Conservation (phyloP, 2,797 vertebrate species). For the Sphenodon punctatus region DNA sequence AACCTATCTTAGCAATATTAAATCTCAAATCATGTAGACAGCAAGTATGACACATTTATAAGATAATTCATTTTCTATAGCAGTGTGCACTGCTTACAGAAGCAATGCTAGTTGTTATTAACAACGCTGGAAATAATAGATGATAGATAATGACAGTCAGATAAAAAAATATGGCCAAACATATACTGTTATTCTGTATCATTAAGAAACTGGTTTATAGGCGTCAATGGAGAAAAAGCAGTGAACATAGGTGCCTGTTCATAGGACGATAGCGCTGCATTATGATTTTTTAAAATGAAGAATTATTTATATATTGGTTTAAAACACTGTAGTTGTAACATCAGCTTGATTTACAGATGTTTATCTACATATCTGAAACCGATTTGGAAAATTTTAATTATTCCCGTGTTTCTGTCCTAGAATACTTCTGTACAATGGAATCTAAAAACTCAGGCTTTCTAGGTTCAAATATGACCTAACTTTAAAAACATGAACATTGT, state of each 20-base stretch:
- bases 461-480: background rate
- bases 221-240: too few species aligned
- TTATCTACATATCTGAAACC: constrained; percentile 18
- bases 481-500: fast-evolving
- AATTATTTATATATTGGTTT: background rate
- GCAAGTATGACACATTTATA: constrained; percentile 14
- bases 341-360: background rate
- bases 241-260: too few species aligned
- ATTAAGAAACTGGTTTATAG: constrained; percentile 35
- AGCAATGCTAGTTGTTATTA: too few species aligned
- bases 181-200: background rate
- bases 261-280: constrained; percentile 4
- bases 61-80: constrained; percentile 12
- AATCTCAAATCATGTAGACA: constrained; percentile 12
- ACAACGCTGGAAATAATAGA: constrained; percentile 32
- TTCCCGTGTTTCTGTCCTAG: background rate
- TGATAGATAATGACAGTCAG: constrained; percentile 20
- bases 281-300: constrained; percentile 9
- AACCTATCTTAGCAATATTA: constrained; percentile 40
- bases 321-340: constrained; percentile 4
- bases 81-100: background rate
- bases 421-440: background rate
- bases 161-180: constrained; percentile 20
- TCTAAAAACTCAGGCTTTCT: background rate
- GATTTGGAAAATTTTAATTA: background rate